phyloP scores from a whole-genome alignment of 2,797 vertebrate species.

The Poecilia velifera region DNA sequence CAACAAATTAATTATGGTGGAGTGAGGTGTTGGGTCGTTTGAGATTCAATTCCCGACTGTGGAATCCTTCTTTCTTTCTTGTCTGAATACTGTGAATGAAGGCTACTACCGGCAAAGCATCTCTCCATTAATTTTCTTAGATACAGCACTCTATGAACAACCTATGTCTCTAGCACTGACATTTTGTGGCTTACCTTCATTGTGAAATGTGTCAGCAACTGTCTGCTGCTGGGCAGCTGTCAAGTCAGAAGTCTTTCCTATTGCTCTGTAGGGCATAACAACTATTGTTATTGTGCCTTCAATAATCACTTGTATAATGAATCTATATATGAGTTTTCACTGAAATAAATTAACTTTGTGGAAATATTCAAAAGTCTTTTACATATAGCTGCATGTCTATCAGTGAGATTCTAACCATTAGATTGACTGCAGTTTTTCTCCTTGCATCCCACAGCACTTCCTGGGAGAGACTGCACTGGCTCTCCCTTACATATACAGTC shows the following conservation, averaged over 20 bases:
- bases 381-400: not conserved
- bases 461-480: conserved; percentile 69
- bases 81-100: not conserved
- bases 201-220: not conserved
- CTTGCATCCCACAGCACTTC: conserved; percentile 73
- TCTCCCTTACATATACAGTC: conserved; percentile 67
- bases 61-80: not conserved
- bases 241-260: not conserved
- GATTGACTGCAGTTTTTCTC: conserved; percentile 19
- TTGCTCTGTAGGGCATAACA: not conserved
- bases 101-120: not conserved
- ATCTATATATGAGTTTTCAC: not conserved
- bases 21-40: not conserved
- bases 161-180: not conserved
- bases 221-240: not conserved
- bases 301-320: not conserved
- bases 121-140: not conserved
- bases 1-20: not conserved
- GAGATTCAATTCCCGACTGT: not conserved
- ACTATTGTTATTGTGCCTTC: not conserved
- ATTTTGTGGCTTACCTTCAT: not conserved
- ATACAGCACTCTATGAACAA: not conserved
- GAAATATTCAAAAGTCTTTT: not conserved
- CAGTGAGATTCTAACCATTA: not conserved
- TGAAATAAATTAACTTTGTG: not conserved